Percentiles rank a stretch among this genome's conserved stretches.
phyloP scores from a whole-genome alignment of 1,140 invertebrate genomes.

The Philopotamus ludificatus region DNA sequence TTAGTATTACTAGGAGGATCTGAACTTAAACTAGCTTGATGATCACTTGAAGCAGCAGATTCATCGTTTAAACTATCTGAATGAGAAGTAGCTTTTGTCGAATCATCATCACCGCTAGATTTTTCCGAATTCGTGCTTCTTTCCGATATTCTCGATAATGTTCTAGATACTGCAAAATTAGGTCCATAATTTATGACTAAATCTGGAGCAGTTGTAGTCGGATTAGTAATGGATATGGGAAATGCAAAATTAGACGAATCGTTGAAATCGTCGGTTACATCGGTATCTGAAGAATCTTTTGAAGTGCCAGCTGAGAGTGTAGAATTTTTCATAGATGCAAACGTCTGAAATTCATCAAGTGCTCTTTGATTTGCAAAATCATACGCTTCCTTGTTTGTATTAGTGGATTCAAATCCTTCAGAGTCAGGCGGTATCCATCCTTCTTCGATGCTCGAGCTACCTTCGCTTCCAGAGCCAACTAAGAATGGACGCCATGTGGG shows the following conservation, averaged over 20 bases:
- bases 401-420: constrained; percentile 60
- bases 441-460: constrained; percentile 77
- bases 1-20: constrained; percentile 72
- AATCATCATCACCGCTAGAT: constrained; percentile 77
- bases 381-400: constrained; percentile 51
- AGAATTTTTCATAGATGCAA: constrained; percentile 54
- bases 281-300: constrained; percentile 62
- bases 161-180: constrained; percentile 69
- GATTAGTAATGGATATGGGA: constrained; percentile 58
- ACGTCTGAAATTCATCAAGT: constrained; percentile 55
- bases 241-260: constrained; percentile 72
- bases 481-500: constrained; percentile 80
- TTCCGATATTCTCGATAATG: constrained; percentile 82
- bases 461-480: constrained; percentile 71
- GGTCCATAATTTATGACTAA: constrained; percentile 68
- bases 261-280: constrained; percentile 70
- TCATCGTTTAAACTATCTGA: constrained; percentile 82
- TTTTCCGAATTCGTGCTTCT: constrained; percentile 81
- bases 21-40: constrained; percentile 80
- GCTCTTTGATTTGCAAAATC: constrained; percentile 53
- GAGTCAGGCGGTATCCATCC: constrained; percentile 75
- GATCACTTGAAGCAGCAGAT: constrained; percentile 77
- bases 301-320: constrained; percentile 61
- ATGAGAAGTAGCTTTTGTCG: constrained; percentile 76
- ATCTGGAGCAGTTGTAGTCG: constrained; percentile 59